Evolutionary conservation across 2,888 invertebrate genomes (phyloP), one percentile per base, ranked within the genome.

Genomic region (Pseudeuparius sepicola): DNA sequence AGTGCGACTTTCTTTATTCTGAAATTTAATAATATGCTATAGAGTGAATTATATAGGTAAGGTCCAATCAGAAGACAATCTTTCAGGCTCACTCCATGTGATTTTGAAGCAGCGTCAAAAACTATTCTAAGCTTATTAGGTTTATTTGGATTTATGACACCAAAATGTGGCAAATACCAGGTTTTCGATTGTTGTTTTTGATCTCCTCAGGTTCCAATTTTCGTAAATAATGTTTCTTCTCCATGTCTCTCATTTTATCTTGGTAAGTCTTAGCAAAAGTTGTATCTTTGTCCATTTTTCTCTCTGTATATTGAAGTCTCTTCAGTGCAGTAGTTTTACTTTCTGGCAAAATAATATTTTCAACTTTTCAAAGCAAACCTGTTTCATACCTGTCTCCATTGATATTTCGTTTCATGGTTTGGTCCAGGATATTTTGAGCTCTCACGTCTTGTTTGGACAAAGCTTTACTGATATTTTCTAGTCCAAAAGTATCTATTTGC

Each of bases 381-480:
- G 27, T 28, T 27, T 11, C 34, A 15, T 7, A 13, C 16, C 11
- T 34, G 10, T 11, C 13, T 34, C 18, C 27, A 14, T 10, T 15
- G 10, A 11, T 9, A 24, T 24, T 24, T n/a, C 14, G 11, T 15
- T 30, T 7, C 15, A 30, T 30, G 28, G 26, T 34, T 14, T 32
- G 11, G n/a, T 39, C 35, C 12, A 35, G 14, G 24, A 35, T 39
- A 3, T 15, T 7, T 31, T 35, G 35, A 13, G 20, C 24, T 34
- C 16, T 33, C 26, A 25, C 11, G 25, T 26, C 25, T 16, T 33
- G 16, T 25, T 33, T 26, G 9, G 34, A 33, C 24, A 24, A 9
- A 24, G 33, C 14, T 9, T 10, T 14, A n/a, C 16, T 26, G 3
- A 33, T 25, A 10, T 24, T 24, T 11, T 24, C 25, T 24, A 24